A percentile compares a stretch with the other conserved stretches of the same genome.
phyloP scores from a whole-genome alignment of 1,140 invertebrate genomes.

The Neotoxoptera formosana region DNA sequence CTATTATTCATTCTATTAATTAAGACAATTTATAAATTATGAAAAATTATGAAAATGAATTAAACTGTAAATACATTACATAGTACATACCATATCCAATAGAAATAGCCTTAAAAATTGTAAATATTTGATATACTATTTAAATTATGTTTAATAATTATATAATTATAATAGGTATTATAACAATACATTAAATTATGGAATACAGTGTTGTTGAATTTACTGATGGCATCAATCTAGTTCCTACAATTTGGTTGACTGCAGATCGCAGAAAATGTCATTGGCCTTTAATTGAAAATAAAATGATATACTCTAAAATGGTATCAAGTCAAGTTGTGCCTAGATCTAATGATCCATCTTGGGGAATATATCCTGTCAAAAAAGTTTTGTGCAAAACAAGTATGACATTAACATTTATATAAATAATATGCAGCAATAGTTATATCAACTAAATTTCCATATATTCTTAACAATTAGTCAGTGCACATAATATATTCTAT shows the following conservation, averaged over 20 bases:
- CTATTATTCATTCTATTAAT: constrained; percentile 3
- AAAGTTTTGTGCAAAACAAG: not conserved
- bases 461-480: not conserved
- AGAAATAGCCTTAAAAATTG: too few relatives aligned
- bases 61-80: too few relatives aligned
- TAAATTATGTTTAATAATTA: too few relatives aligned
- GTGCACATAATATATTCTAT: not conserved
- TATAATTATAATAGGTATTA: too few relatives aligned
- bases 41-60: too few relatives aligned
- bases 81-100: too few relatives aligned
- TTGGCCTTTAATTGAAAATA: not conserved
- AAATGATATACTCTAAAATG: not conserved
- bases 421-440: too few relatives aligned
- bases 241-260: not conserved
- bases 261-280: not conserved
- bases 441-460: too few relatives aligned
- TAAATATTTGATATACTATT: too few relatives aligned
- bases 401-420: not conserved
- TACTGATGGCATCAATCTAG: not conserved
- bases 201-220: not conserved
- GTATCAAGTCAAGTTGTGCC: not conserved
- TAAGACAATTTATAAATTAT: not conserved
- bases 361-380: not conserved
- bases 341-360: not conserved
- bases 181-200: not conserved